phyloP scores from a whole-genome alignment of 53 echinoderm and acorn worm species.

The Paracentrotus lividus region DNA sequence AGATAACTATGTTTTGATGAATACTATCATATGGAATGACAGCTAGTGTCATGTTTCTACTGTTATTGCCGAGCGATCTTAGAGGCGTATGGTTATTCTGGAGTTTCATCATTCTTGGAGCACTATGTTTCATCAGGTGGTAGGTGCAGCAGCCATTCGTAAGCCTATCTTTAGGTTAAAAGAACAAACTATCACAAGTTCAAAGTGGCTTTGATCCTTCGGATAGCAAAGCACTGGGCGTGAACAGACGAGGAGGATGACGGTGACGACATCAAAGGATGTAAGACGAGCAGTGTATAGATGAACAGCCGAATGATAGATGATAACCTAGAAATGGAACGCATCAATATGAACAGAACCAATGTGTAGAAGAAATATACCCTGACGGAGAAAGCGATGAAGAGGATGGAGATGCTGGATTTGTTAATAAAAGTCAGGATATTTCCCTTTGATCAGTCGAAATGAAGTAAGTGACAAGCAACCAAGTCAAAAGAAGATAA shows the following conservation, averaged over 20 bases:
- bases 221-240: not conserved
- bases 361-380: not conserved
- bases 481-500: not conserved
- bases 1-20: not conserved
- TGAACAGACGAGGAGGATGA: not conserved
- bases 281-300: no score
- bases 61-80: not conserved
- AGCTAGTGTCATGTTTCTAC: not conserved
- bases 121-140: not conserved
- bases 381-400: not conserved
- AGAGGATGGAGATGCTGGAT: not conserved
- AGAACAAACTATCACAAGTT: not conserved
- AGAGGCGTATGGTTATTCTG: conserved; percentile 7
- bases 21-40: not conserved
- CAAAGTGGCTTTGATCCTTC: not conserved
- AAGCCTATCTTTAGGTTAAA: not conserved
- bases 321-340: not conserved
- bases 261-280: not conserved
- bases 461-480: not conserved
- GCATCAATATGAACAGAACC: not conserved
- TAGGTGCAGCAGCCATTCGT: not conserved
- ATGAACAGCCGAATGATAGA: no score
- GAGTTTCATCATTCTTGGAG: conserved; percentile 23
- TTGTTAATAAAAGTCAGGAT: not conserved
- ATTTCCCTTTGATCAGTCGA: not conserved